These are phyloP conservation scores for Neogobius melanostomus DNA, from an alignment of 2,113 vertebrate species.

Conservation along the genomic window DNA sequence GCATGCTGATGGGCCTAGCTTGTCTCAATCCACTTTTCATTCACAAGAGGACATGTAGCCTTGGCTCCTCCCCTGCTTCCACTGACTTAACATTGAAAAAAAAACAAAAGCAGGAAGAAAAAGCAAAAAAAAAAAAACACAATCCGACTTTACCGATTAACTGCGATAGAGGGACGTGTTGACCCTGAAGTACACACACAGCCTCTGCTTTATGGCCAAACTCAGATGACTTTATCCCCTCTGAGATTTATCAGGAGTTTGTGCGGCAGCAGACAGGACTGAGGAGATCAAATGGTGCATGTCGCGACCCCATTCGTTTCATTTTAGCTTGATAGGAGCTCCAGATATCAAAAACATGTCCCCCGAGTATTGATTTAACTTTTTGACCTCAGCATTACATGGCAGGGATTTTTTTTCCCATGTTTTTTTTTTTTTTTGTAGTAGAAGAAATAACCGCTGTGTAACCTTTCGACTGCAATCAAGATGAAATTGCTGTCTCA, in stretches of 20 bases:
- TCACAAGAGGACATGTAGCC: conserved; percentile 59
- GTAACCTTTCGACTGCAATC: conserved; percentile 30
- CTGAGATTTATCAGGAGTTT: conserved; percentile 53
- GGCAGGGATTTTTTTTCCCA: background rate
- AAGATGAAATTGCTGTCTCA: conserved; percentile 32
- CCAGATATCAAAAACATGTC: conserved; percentile 59
- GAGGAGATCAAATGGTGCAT: conserved; percentile 56
- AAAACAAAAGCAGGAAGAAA: background rate
- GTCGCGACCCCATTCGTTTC: conserved; percentile 62
- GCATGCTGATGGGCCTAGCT: conserved; percentile 64
- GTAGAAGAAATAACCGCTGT: conserved; percentile 49
- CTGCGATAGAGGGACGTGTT: conserved; percentile 41
- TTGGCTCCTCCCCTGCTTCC: conserved; percentile 31
- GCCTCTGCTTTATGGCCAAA: conserved; percentile 15
- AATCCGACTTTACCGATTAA: conserved; percentile 49
- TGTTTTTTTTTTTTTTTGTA: conserved; percentile 18
- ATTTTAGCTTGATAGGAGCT: conserved; percentile 55
- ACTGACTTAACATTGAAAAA: background rate
- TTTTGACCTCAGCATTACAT: conserved; percentile 54
- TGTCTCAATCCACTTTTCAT: conserved; percentile 60
- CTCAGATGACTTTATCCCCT: conserved; percentile 27
- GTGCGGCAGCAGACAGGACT: conserved; percentile 36
- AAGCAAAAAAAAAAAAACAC: conserved; percentile 17
- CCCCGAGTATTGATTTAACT: conserved; percentile 62
- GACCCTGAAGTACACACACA: conserved; percentile 43